Evolutionary conservation across 2,888 invertebrate genomes (phyloP).

Genomic region (Diplolepis rosae): DNA sequence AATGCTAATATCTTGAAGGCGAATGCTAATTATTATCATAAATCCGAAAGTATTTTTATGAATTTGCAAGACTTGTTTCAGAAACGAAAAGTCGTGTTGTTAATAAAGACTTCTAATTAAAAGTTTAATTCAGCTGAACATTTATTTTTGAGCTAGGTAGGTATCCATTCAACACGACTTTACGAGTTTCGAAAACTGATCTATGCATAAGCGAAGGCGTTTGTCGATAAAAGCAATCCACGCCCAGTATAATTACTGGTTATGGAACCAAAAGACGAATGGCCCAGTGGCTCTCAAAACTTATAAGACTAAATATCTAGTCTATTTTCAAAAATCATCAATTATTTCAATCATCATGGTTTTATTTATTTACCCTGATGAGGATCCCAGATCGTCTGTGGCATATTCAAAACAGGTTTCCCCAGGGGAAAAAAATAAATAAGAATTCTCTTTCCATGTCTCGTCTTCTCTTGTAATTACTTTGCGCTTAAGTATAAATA

Average conservation of each 20-base stretch:
- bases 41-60: background rate
- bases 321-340: background rate
- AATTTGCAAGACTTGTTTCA: background rate
- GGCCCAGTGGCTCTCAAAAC: constrained; percentile 43
- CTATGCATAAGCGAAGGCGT: constrained; percentile 24
- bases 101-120: constrained; percentile 24
- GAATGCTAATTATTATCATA: constrained; percentile 6
- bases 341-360: background rate
- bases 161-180: background rate
- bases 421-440: constrained; percentile 40
- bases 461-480: constrained; percentile 63
- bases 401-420: constrained; percentile 61
- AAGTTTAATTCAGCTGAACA: constrained; percentile 13
- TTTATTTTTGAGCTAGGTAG: constrained; percentile 13
- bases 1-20: constrained; percentile 4
- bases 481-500: constrained; percentile 60
- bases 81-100: background rate
- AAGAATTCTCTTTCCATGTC: constrained; percentile 46
- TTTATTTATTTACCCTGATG: background rate
- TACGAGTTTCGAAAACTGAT: constrained; percentile 23
- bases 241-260: constrained; percentile 60
- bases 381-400: constrained; percentile 36
- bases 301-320: background rate
- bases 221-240: constrained; percentile 43
- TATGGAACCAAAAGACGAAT: constrained; percentile 42